Base-by-base conservation (phyloP, 2,888 invertebrate species). In the Graphium colonna region DNA sequence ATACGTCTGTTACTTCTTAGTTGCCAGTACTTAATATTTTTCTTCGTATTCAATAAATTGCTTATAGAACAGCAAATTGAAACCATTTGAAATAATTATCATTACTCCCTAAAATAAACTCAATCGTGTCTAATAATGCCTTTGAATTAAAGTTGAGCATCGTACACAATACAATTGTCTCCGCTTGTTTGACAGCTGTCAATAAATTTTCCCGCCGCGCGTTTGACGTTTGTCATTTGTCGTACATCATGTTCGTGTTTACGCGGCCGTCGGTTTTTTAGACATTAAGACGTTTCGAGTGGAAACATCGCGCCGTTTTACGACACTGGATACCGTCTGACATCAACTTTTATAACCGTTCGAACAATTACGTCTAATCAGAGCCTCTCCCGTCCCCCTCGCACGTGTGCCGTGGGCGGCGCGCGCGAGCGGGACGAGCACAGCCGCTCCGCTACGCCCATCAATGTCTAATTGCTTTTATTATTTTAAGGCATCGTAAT, bases 401-500 rank as follows among this genome's bases (percentile, higher is more conserved):
- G 63, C 71, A 55, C 70, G 58, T 59, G 52, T 60, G 61, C 56
- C 60, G 62, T 63, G 55, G 57, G 52, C 58, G 21, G 58, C 52
- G 56, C 49, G 80, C 61, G 65, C 36, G 75, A 87, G 62, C 67
- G 82, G 77, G 84, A 87, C 73, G 63, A 64, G 65, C 43, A 64
- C 66, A 77, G 59, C 64, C 65, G 71, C 75, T 77, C 76, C 68
- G 80, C 81, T 85, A 79, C 86, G 79, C 78, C 81, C 82, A 81
- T 85, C 82, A 85, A 84, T 82, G 82, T 83, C 85, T 88, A 88
- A 89, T 89, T 88, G 89, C 88, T 89, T 88, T 88, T 89, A 88
- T 89, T 89, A 89, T 89, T 89, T 89, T 89, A 89, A 88, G 85
- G 80, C 88, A 88, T 88, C 89, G 88, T 89, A 89, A 88, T 88